These are phyloP conservation scores for Crypturellus undulatus DNA, from an alignment of 2,113 vertebrate species.

Conservation along the genomic window DNA sequence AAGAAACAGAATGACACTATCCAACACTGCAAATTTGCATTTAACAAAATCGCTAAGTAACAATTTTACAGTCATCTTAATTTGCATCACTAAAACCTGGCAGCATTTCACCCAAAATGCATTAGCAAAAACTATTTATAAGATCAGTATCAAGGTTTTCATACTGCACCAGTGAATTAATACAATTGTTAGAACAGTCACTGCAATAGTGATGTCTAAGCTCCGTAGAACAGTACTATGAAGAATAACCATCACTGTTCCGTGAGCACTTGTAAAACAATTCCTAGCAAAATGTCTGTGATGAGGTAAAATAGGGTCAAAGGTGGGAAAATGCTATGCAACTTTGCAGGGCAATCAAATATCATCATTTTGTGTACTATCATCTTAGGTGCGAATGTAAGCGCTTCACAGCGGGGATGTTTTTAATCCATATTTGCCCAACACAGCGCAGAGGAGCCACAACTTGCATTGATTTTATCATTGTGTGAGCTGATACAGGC, in stretches of 20 bases:
- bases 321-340: neutral
- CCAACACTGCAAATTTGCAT: slow-evolving; percentile 78
- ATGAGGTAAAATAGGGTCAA: neutral
- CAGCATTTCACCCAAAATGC: slow-evolving; percentile 77
- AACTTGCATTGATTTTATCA: slow-evolving; percentile 42
- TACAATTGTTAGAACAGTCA: slow-evolving; percentile 57
- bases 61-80: slow-evolving; percentile 83
- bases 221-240: slow-evolving; percentile 20
- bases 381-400: neutral
- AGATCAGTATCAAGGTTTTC: slow-evolving; percentile 73
- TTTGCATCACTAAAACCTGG: slow-evolving; percentile 82
- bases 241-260: neutral
- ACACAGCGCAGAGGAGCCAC: neutral
- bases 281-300: neutral
- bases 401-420: neutral
- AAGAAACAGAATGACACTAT: slow-evolving; percentile 77
- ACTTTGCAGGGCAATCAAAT: neutral
- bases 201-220: slow-evolving; percentile 32
- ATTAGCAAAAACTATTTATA: slow-evolving; percentile 79
- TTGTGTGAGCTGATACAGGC: neutral
- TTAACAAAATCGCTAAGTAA: slow-evolving; percentile 80
- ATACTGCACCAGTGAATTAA: slow-evolving; percentile 65
- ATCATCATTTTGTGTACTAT: neutral
- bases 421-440: slow-evolving; percentile 44
- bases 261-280: neutral